These are phyloP conservation scores for Xiphophorus couchianus DNA, from an alignment of 2,113 vertebrate genomes.

Conservation along the genomic window DNA sequence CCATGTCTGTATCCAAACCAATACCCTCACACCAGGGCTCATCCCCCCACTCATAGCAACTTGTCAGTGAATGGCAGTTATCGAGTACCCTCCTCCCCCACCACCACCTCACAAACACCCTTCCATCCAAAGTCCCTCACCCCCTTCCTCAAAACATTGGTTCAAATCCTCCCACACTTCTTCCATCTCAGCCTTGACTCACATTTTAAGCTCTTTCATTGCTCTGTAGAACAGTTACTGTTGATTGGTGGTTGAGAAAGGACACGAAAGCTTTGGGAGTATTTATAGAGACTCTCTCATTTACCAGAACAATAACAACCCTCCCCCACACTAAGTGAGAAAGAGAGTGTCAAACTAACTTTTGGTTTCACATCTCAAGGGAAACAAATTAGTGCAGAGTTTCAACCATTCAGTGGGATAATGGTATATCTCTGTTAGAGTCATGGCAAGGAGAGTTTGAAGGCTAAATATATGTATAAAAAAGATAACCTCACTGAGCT, in stretches of 20 bases:
- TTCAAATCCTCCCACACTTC: conserved; percentile 53
- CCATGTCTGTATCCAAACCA: conserved; percentile 40
- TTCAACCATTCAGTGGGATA: conserved; percentile 19
- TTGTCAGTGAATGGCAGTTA: conserved; percentile 60
- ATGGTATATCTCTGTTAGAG: background rate
- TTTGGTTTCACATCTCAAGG: conserved; percentile 70
- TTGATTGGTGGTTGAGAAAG: conserved; percentile 72
- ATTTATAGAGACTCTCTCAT: conserved; percentile 82
- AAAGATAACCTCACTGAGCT: conserved; percentile 8
- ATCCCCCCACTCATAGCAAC: conserved; percentile 56
- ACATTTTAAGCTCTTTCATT: conserved; percentile 72
- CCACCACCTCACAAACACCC: background rate
- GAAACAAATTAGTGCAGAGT: conserved; percentile 41
- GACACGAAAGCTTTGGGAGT: conserved; percentile 78
- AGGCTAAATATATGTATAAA: background rate
- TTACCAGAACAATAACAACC: conserved; percentile 82
- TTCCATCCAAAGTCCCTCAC: conserved; percentile 39
- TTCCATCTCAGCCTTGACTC: conserved; percentile 73
- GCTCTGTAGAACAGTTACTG: conserved; percentile 64
- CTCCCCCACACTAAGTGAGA: conserved; percentile 63
- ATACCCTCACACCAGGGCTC: conserved; percentile 61
- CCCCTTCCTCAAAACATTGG: conserved; percentile 35
- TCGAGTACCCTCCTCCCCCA: conserved; percentile 19
- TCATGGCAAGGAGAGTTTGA: background rate
- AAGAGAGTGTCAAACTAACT: conserved; percentile 59